Evolutionary conservation across 2,113 vertebrate species (phyloP).

Genomic region (Panthera tigris): DNA sequence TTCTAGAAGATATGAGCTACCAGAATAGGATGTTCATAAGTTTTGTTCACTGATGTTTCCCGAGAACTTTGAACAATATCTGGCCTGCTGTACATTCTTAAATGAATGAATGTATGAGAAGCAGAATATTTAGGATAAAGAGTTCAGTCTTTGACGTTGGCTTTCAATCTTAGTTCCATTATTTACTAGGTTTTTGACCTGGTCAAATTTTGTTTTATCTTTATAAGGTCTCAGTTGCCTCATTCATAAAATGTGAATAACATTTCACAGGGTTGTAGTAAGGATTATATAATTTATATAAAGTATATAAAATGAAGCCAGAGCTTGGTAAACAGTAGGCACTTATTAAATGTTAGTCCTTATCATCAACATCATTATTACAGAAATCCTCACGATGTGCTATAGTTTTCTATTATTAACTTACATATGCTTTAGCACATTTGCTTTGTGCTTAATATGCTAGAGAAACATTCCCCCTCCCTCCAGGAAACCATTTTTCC

Average conservation of each 20-base stretch:
- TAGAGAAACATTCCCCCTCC: not conserved
- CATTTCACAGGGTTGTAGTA: not conserved
- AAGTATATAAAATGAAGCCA: not conserved
- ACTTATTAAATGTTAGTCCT: not conserved
- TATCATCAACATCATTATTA: not conserved
- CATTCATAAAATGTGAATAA: not conserved
- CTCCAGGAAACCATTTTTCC: not conserved
- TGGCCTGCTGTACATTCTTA: not conserved
- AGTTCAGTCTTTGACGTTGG: not conserved
- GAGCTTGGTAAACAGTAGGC: not conserved
- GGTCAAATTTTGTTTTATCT: not conserved
- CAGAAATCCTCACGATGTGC: not conserved
- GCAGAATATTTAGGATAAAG: not conserved
- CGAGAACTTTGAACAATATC: not conserved
- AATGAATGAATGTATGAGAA: not conserved
- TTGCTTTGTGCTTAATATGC: not conserved
- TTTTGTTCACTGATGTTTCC: not conserved
- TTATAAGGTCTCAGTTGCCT: slow-evolving; percentile 17
- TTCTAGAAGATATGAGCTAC: not conserved
- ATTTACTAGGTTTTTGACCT: not conserved
- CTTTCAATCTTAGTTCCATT: not conserved
- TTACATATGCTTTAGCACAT: not conserved
- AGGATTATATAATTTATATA: not conserved
- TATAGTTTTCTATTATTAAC: not conserved
- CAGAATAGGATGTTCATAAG: not conserved